phyloP scores from a whole-genome alignment of 2,113 vertebrate genomes.

The Micromys minutus region DNA sequence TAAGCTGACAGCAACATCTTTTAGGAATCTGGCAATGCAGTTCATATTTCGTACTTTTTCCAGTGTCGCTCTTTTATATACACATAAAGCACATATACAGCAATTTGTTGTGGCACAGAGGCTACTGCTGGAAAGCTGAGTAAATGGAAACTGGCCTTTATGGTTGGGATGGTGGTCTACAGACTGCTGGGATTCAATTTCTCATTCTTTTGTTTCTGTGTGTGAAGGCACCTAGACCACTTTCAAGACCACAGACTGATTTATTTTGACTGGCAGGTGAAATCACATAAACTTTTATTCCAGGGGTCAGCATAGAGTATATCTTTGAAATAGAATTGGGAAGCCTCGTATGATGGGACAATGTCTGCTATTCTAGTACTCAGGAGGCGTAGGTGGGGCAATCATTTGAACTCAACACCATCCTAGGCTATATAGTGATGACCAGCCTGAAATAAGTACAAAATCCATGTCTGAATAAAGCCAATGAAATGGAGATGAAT shows the following conservation, averaged over 20 bases:
- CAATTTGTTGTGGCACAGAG: background rate
- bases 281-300: background rate
- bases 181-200: background rate
- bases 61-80: background rate
- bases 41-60: slow-evolving; percentile 51
- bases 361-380: background rate
- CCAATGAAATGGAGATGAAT: background rate
- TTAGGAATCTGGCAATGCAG: slow-evolving; percentile 41
- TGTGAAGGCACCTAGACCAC: background rate
- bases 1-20: slow-evolving; percentile 32
- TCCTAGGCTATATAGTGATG: too few relatives aligned
- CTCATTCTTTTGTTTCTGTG: background rate
- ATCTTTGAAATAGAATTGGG: background rate
- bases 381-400: background rate
- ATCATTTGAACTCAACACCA: background rate
- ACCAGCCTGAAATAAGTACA: background rate
- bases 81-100: background rate
- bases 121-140: background rate
- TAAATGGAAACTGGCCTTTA: background rate
- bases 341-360: background rate
- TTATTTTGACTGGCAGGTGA: background rate
- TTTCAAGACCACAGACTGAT: background rate
- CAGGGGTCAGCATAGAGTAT: background rate
- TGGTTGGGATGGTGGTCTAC: background rate
- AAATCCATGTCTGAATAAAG: background rate